Evolutionary conservation across 2,888 invertebrate species (phyloP).

Genomic region (Amiota mariae): DNA sequence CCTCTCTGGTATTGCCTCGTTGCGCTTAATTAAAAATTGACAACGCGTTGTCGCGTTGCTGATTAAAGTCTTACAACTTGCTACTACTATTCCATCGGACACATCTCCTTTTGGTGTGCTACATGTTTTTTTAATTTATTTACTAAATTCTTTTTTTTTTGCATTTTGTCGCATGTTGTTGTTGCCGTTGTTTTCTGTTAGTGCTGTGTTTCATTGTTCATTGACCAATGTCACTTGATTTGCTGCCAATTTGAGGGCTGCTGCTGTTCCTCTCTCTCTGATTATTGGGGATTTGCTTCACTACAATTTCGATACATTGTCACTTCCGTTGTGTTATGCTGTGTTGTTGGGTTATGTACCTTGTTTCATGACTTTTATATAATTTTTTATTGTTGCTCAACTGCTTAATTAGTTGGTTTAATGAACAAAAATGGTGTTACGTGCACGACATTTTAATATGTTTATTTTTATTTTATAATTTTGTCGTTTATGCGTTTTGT

Average conservation of each 20-base stretch:
- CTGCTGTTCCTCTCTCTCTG: too few species aligned
- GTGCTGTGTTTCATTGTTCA: not conserved
- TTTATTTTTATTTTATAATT: conserved; percentile 8
- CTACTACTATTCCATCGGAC: not conserved
- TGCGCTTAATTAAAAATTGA: conserved; percentile 30
- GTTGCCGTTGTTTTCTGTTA: not conserved
- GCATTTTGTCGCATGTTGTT: not conserved
- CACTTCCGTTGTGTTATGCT: not conserved
- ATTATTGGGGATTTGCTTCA: not conserved
- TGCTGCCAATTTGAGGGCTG: not conserved
- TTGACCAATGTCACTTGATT: conserved; percentile 23
- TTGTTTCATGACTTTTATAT: too few species aligned
- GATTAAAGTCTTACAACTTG: conserved; percentile 18
- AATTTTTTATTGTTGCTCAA: conserved; percentile 5
- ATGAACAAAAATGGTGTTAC: conserved; percentile 27
- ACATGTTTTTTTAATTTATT: conserved; percentile 26
- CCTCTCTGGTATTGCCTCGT: not conserved
- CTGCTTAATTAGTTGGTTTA: conserved; percentile 28
- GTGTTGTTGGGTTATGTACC: not conserved
- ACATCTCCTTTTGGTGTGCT: conserved; percentile 16
- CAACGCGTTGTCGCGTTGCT: conserved; percentile 26
- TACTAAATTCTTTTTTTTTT: conserved; percentile 5
- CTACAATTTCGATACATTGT: not conserved
- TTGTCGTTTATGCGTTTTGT: not conserved
- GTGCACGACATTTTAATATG: conserved; percentile 24